Conservation (phyloP, 2,113 vertebrate genomes). For the Corynorhinus townsendii region DNA sequence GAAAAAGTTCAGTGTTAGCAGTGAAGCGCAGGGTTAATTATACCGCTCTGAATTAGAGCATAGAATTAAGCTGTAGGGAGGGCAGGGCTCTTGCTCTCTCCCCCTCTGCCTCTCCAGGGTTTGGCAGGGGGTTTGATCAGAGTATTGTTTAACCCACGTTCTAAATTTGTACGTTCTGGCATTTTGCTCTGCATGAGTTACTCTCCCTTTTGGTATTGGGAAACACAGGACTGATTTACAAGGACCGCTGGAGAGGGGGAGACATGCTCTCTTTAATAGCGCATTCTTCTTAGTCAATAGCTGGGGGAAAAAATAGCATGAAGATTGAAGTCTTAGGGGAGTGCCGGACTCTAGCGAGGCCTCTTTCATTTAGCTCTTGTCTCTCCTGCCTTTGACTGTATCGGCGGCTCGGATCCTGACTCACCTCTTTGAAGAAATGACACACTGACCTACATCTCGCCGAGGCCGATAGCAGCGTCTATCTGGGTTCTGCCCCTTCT, state of each 20-base stretch:
- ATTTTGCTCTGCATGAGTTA: slow-evolving; percentile 41
- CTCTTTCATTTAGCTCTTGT: slow-evolving; percentile 52
- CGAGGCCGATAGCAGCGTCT: background rate
- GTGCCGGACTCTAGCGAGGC: background rate
- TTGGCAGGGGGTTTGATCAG: slow-evolving; percentile 28
- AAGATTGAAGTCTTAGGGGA: slow-evolving; percentile 16
- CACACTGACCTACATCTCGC: slow-evolving; percentile 70
- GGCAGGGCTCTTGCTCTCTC: slow-evolving; percentile 66
- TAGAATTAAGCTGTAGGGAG: slow-evolving; percentile 74
- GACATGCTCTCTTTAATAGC: background rate
- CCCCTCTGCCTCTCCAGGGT: slow-evolving; percentile 59
- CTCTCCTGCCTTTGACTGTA: slow-evolving; percentile 57
- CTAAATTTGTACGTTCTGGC: slow-evolving; percentile 65
- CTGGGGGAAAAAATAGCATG: slow-evolving; percentile 32
- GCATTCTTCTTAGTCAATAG: slow-evolving; percentile 45
- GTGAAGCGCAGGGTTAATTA: slow-evolving; percentile 74
- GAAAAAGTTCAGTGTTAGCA: slow-evolving; percentile 81
- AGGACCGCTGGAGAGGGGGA: slow-evolving; percentile 26
- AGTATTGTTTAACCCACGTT: slow-evolving; percentile 57
- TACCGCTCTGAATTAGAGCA: slow-evolving; percentile 78
- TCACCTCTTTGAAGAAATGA: slow-evolving; percentile 67
- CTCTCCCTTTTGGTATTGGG: slow-evolving; percentile 30
- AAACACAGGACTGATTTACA: slow-evolving; percentile 63
- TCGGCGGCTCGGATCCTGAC: slow-evolving; percentile 21
- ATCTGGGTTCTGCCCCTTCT: background rate